These are phyloP conservation scores for Hirtodrosophila confusa DNA, from an alignment of 2,888 invertebrate species.

Conservation along the genomic window DNA sequence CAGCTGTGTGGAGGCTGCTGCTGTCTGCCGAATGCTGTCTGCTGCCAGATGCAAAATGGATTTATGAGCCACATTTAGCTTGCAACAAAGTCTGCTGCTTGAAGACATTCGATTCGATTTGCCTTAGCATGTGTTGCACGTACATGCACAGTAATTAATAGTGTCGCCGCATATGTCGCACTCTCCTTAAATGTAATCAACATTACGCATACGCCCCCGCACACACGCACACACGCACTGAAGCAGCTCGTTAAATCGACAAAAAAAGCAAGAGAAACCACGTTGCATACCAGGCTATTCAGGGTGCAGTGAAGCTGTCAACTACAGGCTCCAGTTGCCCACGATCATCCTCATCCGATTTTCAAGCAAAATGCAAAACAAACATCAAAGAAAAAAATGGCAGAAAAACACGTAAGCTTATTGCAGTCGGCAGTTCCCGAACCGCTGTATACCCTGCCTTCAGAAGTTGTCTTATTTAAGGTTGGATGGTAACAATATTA, in stretches of 20 bases:
- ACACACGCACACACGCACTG: conserved; percentile 1
- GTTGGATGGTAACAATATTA: too few relatives aligned
- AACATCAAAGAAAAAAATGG: neutral
- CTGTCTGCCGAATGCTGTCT: conserved; percentile 1
- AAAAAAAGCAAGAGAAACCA: too few relatives aligned
- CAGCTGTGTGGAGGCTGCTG: too few relatives aligned
- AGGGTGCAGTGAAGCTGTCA: conserved; percentile 55
- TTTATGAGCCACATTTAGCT: neutral
- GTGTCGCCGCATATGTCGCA: conserved; percentile 22
- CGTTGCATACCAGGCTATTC: conserved; percentile 33
- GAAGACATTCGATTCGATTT: conserved; percentile 9
- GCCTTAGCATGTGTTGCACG: conserved; percentile 16
- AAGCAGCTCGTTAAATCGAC: conserved; percentile 37
- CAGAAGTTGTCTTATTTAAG: too few relatives aligned
- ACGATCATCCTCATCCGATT: conserved; percentile 1
- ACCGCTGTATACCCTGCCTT: too few relatives aligned
- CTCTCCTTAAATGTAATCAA: conserved; percentile 28
- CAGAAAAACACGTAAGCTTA: neutral
- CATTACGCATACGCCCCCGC: conserved; percentile 18
- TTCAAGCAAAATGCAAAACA: neutral
- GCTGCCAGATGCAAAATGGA: conserved; percentile 1
- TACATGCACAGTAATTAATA: conserved; percentile 39
- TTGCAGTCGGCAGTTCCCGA: too few relatives aligned
- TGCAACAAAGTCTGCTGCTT: neutral
- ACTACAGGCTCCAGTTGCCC: conserved; percentile 33